Percentiles rank a stretch among this genome's conserved stretches.
phyloP scores from a whole-genome alignment of 2,113 vertebrate species.

The Stomatorhinus ivindoensis region DNA sequence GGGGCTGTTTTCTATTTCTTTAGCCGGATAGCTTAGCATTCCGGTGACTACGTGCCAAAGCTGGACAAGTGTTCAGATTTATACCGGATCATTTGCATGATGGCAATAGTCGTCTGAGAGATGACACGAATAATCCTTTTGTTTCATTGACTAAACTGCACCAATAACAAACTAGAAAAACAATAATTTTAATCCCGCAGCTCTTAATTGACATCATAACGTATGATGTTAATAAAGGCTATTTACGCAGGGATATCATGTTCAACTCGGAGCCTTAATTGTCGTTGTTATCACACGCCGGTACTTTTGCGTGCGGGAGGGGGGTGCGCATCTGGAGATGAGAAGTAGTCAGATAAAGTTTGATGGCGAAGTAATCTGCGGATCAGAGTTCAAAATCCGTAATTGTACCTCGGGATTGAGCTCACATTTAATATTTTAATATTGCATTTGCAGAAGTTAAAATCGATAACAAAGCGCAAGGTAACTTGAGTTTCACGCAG shows the following conservation, averaged over 20 bases:
- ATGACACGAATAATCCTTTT: neutral
- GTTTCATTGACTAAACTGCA: neutral
- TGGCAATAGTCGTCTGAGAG: neutral
- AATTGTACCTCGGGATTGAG: neutral
- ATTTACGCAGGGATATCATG: neutral
- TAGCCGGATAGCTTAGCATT: conserved; percentile 6
- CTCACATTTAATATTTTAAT: neutral
- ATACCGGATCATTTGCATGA: neutral
- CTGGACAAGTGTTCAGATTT: conserved; percentile 13
- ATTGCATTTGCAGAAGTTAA: neutral
- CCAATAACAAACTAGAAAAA: neutral
- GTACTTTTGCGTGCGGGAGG: neutral
- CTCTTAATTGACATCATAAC: neutral
- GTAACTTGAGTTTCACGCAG: neutral
- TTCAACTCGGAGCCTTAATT: neutral
- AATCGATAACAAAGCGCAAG: neutral
- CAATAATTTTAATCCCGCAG: neutral
- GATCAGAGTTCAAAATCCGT: neutral
- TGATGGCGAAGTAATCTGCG: neutral
- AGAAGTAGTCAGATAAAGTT: neutral
- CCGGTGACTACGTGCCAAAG: conserved; percentile 3
- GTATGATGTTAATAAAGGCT: neutral
- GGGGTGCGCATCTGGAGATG: neutral
- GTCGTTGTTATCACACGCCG: neutral
- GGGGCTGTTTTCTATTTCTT: neutral